Evolutionary conservation across 2,797 vertebrate species (phyloP).

Genomic region (Fistularia tabacaria): DNA sequence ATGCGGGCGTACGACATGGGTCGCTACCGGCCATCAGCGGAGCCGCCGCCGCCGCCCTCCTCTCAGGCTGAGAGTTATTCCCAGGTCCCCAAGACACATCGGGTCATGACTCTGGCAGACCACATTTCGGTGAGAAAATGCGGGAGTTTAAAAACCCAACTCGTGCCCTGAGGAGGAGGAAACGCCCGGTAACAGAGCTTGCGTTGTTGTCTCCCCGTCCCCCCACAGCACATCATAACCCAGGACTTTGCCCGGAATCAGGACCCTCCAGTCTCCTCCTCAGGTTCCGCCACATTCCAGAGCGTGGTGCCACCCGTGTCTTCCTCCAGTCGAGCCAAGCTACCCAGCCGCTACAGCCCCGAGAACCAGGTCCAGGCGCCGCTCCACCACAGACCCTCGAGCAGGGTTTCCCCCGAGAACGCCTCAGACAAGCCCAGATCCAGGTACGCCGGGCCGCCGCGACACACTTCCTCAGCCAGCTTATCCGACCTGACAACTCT

Average conservation of each 20-base stretch:
- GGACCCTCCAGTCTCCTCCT: slow-evolving; percentile 78
- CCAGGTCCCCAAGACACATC: slow-evolving; percentile 86
- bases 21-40: slow-evolving; percentile 81
- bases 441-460: slow-evolving; percentile 73
- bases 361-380: slow-evolving; percentile 79
- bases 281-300: slow-evolving; percentile 87
- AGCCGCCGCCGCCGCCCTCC: slow-evolving; percentile 71
- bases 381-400: slow-evolving; percentile 86
- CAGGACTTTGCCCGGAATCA: slow-evolving; percentile 98
- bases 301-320: slow-evolving; percentile 73
- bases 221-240: slow-evolving; percentile 94
- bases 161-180: too few relatives aligned
- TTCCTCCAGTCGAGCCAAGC: slow-evolving; percentile 80
- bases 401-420: slow-evolving; percentile 91
- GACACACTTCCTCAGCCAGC: neutral
- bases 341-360: slow-evolving; percentile 88
- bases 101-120: slow-evolving; percentile 96
- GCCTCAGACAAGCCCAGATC: slow-evolving; percentile 85
- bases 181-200: too few relatives aligned
- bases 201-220: neutral
- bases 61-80: slow-evolving; percentile 82
- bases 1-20: slow-evolving; percentile 80
- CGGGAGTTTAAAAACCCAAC: too few relatives aligned
- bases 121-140: slow-evolving; percentile 89
- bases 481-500: neutral